These are phyloP conservation scores for Sebastes itinus DNA, from an alignment of 2,797 vertebrate species.

Conservation along the genomic window DNA sequence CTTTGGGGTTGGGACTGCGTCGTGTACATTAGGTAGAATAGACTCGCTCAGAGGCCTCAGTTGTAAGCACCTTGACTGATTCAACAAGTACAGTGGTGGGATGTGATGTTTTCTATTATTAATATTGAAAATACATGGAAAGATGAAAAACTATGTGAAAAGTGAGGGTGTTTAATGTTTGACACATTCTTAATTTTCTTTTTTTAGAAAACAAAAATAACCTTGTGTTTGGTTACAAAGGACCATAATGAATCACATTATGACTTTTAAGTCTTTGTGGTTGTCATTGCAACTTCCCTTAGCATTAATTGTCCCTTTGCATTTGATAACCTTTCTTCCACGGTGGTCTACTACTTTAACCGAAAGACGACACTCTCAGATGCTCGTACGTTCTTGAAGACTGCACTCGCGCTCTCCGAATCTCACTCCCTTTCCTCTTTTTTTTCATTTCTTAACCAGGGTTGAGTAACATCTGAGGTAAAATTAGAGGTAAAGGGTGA, in stretches of 20 bases:
- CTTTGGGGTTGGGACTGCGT: conserved; percentile 54
- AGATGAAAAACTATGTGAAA: conserved; percentile 34
- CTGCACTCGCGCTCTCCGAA: conserved; percentile 27
- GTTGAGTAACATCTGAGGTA: conserved; percentile 79
- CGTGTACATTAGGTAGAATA: conserved; percentile 59
- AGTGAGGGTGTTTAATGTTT: conserved; percentile 45
- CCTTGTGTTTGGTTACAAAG: conserved; percentile 55
- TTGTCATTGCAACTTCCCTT: conserved; percentile 75
- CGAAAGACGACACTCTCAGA: conserved; percentile 63
- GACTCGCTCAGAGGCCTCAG: conserved; percentile 65
- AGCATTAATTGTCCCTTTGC: conserved; percentile 65
- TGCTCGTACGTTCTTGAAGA: conserved; percentile 28
- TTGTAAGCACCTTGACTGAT: conserved; percentile 74
- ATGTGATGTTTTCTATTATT: conserved; percentile 49
- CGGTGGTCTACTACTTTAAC: conserved; percentile 43
- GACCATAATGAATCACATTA: conserved; percentile 52
- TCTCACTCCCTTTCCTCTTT: background rate
- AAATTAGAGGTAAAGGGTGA: conserved; percentile 84
- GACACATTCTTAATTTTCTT: conserved; percentile 37
- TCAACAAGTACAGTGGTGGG: conserved; percentile 54
- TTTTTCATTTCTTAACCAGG: conserved; percentile 23
- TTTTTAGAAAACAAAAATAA: conserved; percentile 44
- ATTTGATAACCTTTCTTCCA: conserved; percentile 38
- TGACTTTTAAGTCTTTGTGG: conserved; percentile 68
- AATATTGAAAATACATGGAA: conserved; percentile 54